Evolutionary conservation across 53 echinoderm and acorn worm species (phyloP), one percentile per base, ranked within the genome.

Genomic region (Holothuria scabra): DNA sequence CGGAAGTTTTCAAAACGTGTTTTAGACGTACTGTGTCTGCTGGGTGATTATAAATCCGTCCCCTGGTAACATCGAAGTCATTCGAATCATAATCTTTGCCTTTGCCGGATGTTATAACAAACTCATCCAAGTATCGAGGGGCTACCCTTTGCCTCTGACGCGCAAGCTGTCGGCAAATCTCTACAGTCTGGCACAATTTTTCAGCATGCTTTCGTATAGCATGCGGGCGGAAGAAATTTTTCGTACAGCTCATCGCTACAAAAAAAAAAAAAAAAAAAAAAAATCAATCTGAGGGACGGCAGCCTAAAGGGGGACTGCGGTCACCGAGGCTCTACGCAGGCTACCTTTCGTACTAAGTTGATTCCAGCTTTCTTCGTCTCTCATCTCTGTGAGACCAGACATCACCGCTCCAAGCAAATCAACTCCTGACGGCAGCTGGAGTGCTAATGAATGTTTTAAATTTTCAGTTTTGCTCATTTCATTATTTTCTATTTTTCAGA

Each of bases 151-250:
- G 74, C 74, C 74, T 74, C 74, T 74, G 74, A 74, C 74, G 18
- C 75, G 21, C 75, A 75, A 49, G 75, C 26, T 75, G 75, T 48
- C 29, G 52, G 75, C 75, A 56, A 75, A 75, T 75, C 49, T 56
- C 75, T 75, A 56, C 75, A 75, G 75, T 75, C 75, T 75, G 56
- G 75, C 75, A 75, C 75, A 75, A 75, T 75, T 75, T 56, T 75
- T 75, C 75, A 52, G 75, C 75, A 56, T 75, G 24, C 75, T 75
- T 75, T 75, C 44, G 75, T 70, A n/a, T n/a, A n/a, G n/a, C n/a
- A n/a, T n/a, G n/a, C n/a, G n/a, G n/a, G n/a, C n/a, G n/a, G n/a
- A n/a, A n/a, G n/a, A n/a, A n/a, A n/a, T n/a, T n/a, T n/a, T n/a
- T n/a, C n/a, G n/a, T n/a, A n/a, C n/a, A n/a, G n/a, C n/a, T n/a